phyloP scores from a whole-genome alignment of 2,797 vertebrate genomes.

The Aulostomus chinensis region DNA sequence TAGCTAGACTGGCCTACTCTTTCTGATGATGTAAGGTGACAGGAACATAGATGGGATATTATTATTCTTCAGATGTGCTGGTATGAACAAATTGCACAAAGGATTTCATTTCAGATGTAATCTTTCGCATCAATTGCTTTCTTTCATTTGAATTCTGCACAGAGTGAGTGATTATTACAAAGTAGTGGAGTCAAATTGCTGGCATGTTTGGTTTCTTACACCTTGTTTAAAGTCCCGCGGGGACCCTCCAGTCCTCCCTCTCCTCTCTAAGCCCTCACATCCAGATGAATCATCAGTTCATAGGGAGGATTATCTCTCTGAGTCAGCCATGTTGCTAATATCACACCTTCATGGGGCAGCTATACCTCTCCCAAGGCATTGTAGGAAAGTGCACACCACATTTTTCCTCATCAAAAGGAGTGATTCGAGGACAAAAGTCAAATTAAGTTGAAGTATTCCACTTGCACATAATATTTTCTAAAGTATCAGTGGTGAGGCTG shows the following conservation, averaged over 20 bases:
- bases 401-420: slow-evolving; percentile 31
- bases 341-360: slow-evolving; percentile 23
- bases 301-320: slow-evolving; percentile 50
- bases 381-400: slow-evolving; percentile 19
- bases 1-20: neutral
- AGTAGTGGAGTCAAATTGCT: slow-evolving; percentile 19
- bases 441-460: slow-evolving; percentile 6
- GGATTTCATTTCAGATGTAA: slow-evolving; percentile 12
- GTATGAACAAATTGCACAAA: slow-evolving; percentile 1
- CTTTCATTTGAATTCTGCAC: slow-evolving; percentile 22
- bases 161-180: slow-evolving; percentile 23
- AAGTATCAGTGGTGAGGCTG: slow-evolving; percentile 1
- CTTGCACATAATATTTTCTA: slow-evolving; percentile 6
- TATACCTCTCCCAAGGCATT: slow-evolving; percentile 3
- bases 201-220: slow-evolving; percentile 25
- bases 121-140: slow-evolving; percentile 24
- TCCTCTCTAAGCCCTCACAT: slow-evolving; percentile 30
- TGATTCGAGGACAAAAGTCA: slow-evolving; percentile 25
- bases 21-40: neutral
- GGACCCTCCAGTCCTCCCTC: slow-evolving; percentile 5
- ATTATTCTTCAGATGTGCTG: neutral
- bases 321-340: slow-evolving; percentile 32
- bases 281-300: slow-evolving; percentile 56
- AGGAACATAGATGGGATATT: slow-evolving; percentile 1
- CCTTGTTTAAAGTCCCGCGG: slow-evolving; percentile 34